Conservation (phyloP, 2,888 invertebrate genomes). For the Fragum whitleyi region DNA sequence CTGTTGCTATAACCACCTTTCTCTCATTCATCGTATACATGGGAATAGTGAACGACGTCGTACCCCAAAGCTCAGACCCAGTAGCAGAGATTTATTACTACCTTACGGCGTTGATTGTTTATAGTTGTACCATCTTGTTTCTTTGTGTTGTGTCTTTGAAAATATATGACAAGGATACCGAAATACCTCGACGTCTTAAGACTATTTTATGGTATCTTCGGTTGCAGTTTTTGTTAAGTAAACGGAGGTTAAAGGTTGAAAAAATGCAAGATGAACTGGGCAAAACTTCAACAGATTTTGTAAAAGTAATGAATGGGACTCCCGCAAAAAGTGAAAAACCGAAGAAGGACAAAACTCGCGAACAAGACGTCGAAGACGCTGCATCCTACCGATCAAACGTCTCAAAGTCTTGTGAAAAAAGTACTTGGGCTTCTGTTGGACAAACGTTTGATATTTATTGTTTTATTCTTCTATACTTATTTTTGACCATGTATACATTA, state of each 20-base stretch:
- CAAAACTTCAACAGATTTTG: neutral
- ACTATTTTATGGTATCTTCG: neutral
- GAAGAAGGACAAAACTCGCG: neutral
- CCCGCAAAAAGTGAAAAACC: too few species aligned
- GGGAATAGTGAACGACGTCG: conserved; percentile 51
- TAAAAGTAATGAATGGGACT: neutral
- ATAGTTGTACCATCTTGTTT: conserved; percentile 41
- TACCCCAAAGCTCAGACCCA: conserved; percentile 52
- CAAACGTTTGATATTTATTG: conserved; percentile 44
- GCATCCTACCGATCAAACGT: too few species aligned
- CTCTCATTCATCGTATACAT: conserved; percentile 57
- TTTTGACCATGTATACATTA: neutral
- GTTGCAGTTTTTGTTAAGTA: neutral
- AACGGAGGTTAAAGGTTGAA: too few species aligned
- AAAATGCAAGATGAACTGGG: neutral
- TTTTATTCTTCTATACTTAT: conserved; percentile 11
- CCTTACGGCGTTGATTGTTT: conserved; percentile 35
- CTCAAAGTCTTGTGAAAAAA: neutral
- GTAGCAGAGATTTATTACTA: conserved; percentile 53
- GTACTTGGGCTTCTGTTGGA: conserved; percentile 41
- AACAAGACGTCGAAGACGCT: too few species aligned
- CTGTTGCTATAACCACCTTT: conserved; percentile 52
- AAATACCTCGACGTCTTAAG: conserved; percentile 26
- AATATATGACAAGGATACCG: conserved; percentile 32
- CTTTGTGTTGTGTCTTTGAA: conserved; percentile 41